A percentile compares a stretch with the other conserved stretches of the same genome.
These are phyloP conservation scores for Eilema depressum DNA, from an alignment of 2,888 invertebrate species.

Conservation along the genomic window DNA sequence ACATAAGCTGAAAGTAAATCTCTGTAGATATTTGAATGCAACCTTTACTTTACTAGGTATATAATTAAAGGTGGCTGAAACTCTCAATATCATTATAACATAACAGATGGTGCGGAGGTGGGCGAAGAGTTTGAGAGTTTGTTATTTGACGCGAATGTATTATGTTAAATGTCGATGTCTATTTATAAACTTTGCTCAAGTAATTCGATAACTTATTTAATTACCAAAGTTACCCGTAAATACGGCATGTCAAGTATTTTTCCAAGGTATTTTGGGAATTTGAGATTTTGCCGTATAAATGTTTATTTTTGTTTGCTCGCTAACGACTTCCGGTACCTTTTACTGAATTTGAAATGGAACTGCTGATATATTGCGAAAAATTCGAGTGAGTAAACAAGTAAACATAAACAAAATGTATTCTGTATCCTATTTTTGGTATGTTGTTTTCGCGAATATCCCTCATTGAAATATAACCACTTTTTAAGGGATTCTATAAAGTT, in stretches of 20 bases:
- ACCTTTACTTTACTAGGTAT: background rate
- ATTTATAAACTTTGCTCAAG: conserved; percentile 18
- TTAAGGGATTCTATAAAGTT: background rate
- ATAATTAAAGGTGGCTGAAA: background rate
- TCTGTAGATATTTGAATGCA: background rate
- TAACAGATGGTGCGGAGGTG: background rate
- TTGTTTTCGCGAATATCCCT: too few relatives aligned
- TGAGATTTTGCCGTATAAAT: background rate
- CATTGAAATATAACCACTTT: too few relatives aligned
- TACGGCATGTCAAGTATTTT: conserved; percentile 16
- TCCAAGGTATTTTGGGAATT: conserved; percentile 5
- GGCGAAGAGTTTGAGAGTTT: conserved; percentile 5
- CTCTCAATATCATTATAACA: background rate
- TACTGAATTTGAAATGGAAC: background rate
- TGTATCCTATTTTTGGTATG: background rate
- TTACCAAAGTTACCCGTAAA: conserved; percentile 17
- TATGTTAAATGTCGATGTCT: conserved; percentile 19
- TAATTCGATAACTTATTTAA: conserved; percentile 21
- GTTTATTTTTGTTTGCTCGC: background rate
- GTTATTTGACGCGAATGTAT: conserved; percentile 9
- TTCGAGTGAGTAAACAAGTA: background rate
- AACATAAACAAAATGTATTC: background rate
- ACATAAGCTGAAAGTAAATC: too few relatives aligned
- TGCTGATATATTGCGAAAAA: background rate
- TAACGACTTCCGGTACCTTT: background rate